These are phyloP conservation scores for Coremacera marginata DNA, from an alignment of 2,888 invertebrate genomes.

Conservation along the genomic window DNA sequence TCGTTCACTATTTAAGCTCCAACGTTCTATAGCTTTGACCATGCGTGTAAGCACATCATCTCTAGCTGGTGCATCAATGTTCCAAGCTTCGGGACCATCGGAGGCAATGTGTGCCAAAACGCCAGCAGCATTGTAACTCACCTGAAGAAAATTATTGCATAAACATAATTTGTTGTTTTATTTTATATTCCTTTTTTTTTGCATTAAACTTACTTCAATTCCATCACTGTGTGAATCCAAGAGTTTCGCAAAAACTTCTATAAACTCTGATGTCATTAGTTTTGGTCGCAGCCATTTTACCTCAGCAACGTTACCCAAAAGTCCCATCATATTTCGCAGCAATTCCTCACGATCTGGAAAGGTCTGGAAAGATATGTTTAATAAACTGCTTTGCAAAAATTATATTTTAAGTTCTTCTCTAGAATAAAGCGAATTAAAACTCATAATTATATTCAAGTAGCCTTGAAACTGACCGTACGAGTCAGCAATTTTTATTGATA, in stretches of 20 bases:
- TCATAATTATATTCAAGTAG: too few species aligned
- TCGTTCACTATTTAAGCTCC: conserved; percentile 88
- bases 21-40: conserved; percentile 85
- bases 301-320: conserved; percentile 96
- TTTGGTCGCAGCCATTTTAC: conserved; percentile 84
- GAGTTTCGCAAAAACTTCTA: conserved; percentile 87
- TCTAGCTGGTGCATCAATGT: conserved; percentile 78
- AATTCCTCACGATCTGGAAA: conserved; percentile 92
- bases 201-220: conserved; percentile 80
- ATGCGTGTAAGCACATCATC: conserved; percentile 80
- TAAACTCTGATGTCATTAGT: conserved; percentile 87
- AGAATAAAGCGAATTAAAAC: background rate
- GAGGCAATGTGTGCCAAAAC: conserved; percentile 96
- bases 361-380: conserved; percentile 71
- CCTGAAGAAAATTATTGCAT: conserved; percentile 68
- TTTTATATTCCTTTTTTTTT: too few species aligned
- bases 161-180: too few species aligned
- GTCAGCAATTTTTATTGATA: too few species aligned
- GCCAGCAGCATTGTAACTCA: conserved; percentile 95
- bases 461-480: too few species aligned
- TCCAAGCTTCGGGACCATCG: conserved; percentile 90
- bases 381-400: too few species aligned
- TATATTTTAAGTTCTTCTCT: conserved; percentile 3
- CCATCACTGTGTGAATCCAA: conserved; percentile 90
- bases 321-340: conserved; percentile 97